Conservation (phyloP, 2,888 invertebrate genomes). For the Pyrgus malvae region DNA sequence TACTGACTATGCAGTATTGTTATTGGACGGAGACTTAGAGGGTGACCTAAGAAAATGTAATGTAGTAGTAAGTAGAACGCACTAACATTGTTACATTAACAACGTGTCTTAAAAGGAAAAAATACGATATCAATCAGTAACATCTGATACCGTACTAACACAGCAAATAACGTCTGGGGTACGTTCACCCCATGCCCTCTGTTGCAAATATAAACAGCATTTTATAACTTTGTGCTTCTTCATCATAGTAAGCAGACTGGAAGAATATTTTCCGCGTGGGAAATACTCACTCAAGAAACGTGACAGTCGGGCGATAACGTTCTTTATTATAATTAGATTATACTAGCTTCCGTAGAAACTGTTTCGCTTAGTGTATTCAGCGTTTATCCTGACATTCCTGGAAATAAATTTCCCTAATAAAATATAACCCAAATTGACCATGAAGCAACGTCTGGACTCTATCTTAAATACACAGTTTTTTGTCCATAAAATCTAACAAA, state of each 20-base stretch:
- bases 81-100: too few relatives aligned
- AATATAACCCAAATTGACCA: too few relatives aligned
- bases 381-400: neutral
- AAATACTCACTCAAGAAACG: slow-evolving; percentile 53
- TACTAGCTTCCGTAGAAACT: slow-evolving; percentile 36
- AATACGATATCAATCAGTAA: slow-evolving; percentile 66
- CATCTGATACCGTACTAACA: slow-evolving; percentile 45
- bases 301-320: slow-evolving; percentile 61
- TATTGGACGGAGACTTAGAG: too few relatives aligned
- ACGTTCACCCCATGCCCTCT: slow-evolving; percentile 47
- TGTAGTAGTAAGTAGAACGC: too few relatives aligned
- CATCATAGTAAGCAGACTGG: slow-evolving; percentile 48
- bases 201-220: slow-evolving; percentile 40
- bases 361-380: slow-evolving; percentile 6
- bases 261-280: slow-evolving; percentile 60
- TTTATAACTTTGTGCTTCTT: slow-evolving; percentile 53
- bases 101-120: slow-evolving; percentile 54
- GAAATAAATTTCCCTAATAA: neutral
- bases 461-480: too few relatives aligned
- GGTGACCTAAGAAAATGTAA: too few relatives aligned
- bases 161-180: slow-evolving; percentile 43
- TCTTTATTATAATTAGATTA: slow-evolving; percentile 64
- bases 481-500: too few relatives aligned
- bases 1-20: too few relatives aligned
- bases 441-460: too few relatives aligned